Evolutionary conservation across 2,888 invertebrate species (phyloP).

Genomic region (Tenthredo mesomela): DNA sequence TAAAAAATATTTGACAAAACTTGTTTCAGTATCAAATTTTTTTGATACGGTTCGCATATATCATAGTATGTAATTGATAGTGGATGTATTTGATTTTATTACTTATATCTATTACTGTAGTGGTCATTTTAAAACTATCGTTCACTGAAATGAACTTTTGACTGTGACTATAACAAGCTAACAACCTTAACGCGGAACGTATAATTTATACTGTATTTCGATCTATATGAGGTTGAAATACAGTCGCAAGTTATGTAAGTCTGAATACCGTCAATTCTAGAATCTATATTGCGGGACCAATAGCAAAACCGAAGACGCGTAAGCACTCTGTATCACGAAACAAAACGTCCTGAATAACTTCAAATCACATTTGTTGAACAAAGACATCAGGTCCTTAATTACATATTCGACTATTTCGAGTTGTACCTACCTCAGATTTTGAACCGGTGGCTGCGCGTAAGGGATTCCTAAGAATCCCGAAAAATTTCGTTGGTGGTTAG

Average conservation of each 20-base stretch:
- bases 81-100: too few relatives aligned
- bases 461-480: not conserved
- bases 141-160: too few relatives aligned
- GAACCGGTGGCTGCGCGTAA: conserved; percentile 11
- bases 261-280: not conserved
- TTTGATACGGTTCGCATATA: too few relatives aligned
- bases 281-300: not conserved
- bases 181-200: not conserved
- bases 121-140: too few relatives aligned
- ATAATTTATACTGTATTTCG: not conserved
- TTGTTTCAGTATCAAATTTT: too few relatives aligned
- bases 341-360: too few relatives aligned
- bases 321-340: too few relatives aligned
- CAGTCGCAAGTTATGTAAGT: not conserved
- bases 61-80: too few relatives aligned
- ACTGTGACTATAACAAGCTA: too few relatives aligned
- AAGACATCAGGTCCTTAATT: not conserved
- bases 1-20: too few relatives aligned
- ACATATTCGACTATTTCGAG: not conserved
- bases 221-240: not conserved
- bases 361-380: too few relatives aligned
- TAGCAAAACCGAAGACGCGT: not conserved
- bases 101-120: too few relatives aligned
- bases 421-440: conserved; percentile 15
- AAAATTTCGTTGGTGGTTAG: not conserved